A percentile compares a stretch with the other conserved stretches of the same genome.
Evolutionary conservation across 2,888 invertebrate species (phyloP).

Genomic region (Aphodius granarius): DNA sequence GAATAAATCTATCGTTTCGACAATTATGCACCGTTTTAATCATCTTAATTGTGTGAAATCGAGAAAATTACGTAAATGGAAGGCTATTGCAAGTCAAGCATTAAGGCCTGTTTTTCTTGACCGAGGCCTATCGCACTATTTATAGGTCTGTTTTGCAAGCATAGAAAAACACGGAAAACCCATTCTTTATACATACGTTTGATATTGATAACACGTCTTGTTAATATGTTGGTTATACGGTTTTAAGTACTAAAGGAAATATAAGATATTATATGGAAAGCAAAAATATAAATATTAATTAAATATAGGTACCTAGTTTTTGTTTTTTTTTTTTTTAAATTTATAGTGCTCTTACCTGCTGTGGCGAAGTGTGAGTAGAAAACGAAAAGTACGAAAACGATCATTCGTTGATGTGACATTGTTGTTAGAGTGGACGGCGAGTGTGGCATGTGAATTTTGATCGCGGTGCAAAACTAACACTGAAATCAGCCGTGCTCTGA

Average conservation of each 20-base stretch:
- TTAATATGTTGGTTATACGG: neutral
- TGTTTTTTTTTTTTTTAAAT: too few relatives aligned
- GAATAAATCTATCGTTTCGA: neutral
- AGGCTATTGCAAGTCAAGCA: neutral
- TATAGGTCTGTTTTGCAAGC: neutral
- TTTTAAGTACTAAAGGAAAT: too few relatives aligned
- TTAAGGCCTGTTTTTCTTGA: neutral
- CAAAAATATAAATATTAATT: too few relatives aligned
- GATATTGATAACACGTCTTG: neutral
- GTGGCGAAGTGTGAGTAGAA: slow-evolving; percentile 19
- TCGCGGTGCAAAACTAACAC: slow-evolving; percentile 28
- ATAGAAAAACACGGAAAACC: neutral
- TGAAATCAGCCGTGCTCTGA: slow-evolving; percentile 38
- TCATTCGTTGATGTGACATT: slow-evolving; percentile 1
- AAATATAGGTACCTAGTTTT: too few relatives aligned
- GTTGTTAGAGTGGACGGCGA: neutral
- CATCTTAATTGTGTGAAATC: neutral
- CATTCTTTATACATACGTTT: neutral
- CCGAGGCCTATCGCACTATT: neutral
- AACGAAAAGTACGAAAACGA: slow-evolving; percentile 11
- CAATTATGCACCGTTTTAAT: neutral
- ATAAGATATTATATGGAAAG: too few relatives aligned
- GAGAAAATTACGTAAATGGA: neutral
- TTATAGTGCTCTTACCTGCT: slow-evolving; percentile 29
- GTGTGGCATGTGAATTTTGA: slow-evolving; percentile 16